Evolutionary conservation across 2,797 vertebrate species (phyloP).

Genomic region (Gorsachius magnificus): DNA sequence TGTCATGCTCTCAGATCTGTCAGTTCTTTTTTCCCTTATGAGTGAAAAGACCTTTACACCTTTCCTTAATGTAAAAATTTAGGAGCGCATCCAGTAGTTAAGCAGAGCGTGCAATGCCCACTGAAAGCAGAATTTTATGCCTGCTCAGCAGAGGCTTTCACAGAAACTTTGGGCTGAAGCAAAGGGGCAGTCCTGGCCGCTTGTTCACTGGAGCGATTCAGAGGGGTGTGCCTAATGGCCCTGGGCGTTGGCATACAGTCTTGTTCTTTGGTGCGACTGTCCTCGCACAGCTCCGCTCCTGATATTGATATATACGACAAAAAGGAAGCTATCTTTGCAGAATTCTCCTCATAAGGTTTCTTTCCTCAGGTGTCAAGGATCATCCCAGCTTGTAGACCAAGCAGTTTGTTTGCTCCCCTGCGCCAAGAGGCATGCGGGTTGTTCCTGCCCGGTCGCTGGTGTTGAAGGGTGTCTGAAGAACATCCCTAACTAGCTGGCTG

Average conservation of each 20-base stretch:
- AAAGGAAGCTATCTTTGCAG: not conserved
- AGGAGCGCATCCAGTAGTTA: not conserved
- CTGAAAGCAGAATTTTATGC: not conserved
- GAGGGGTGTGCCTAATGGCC: not conserved
- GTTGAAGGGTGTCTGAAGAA: not conserved
- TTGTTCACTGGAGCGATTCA: accelerated
- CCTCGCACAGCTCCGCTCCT: accelerated
- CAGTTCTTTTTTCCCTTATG: not conserved
- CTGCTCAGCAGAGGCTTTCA: not conserved
- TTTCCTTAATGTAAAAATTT: not conserved
- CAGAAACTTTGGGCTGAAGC: not conserved
- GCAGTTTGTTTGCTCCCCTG: not conserved
- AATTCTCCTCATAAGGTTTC: not conserved
- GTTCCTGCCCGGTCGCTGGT: accelerated
- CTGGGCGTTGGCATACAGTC: too few species aligned
- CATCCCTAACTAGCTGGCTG: not conserved
- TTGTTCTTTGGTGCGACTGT: not conserved
- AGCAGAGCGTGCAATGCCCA: too few species aligned
- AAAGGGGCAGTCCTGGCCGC: not conserved
- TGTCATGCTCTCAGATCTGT: not conserved
- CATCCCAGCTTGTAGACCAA: not conserved
- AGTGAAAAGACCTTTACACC: not conserved
- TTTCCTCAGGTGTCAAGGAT: not conserved
- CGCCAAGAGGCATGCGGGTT: accelerated
- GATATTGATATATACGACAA: too few species aligned